Evolutionary conservation across 2,797 vertebrate species (phyloP), one percentile per base, ranked within the genome.

Genomic region (Sitta carolinensis): DNA sequence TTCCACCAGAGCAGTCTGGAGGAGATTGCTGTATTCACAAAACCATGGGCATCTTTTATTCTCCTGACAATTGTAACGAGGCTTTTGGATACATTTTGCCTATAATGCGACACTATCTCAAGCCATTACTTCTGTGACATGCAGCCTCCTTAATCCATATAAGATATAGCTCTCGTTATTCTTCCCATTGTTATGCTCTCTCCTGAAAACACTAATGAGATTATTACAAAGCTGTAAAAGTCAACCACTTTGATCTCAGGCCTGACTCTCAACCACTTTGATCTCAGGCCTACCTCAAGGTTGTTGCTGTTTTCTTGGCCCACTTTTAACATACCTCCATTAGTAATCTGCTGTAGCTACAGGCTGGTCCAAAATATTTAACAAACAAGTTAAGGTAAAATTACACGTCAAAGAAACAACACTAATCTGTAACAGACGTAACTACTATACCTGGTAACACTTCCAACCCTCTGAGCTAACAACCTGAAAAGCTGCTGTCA

Each of bases 201-300:
- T 86, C 68, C 58, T 76, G 72, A 95, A 95, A 63, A 82, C 76
- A 77, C 85, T 92, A 93, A 95, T 94, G 90, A 94, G 93, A 93
- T 92, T 84, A 89, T 73, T 73, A 89, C 12, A 8, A 94, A 96
- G 82, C 84, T 77, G 43, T 38, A 84, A 45, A 93, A 80, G 66
- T 77, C 73, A 87, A 73, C 59, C 30, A 87, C 90, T 92, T 93
- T 95, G 81, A 94, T 96, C 86, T 96, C 68, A 63, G 72, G 67
- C 42, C 67, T 87, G 16, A 67, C 69, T 87, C 79, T 76, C 72
- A 72, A 50, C 36, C 38, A 76, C 88, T 92, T 93, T 95, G 70
- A 94, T 96, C 88, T 96, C 75, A 67, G 47, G 42, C 36, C 67
- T 86, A 17, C 59, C 67, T 84, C 80, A 61, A 84, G 72, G 84